Evolutionary conservation across 2,113 vertebrate genomes (phyloP), one percentile per base, ranked within the genome.

Genomic region (Chionodraco myersi): DNA sequence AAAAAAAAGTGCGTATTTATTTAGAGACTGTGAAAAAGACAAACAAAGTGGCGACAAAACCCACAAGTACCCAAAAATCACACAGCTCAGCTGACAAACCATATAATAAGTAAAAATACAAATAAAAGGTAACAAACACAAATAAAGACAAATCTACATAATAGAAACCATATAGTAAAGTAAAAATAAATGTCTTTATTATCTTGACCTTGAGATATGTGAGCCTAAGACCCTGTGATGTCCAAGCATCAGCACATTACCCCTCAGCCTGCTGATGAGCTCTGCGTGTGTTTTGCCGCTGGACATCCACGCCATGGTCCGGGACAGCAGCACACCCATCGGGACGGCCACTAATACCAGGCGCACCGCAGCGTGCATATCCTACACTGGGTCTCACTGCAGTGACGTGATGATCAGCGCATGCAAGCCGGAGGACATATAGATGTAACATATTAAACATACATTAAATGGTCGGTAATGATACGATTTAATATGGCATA

Each of bases 281-380:
- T 98, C 96, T 10, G 92, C 52, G 57, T 97, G 94, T 0, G 96
- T 97, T 85, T 94, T 97, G 4, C 96, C 96, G 53, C 95, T 96
- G 44, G 96, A 97, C 4, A 96, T 96, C 96, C 96, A 97, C 66
- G 96, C 96, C 96, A 97, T 96, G 18, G 95, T 96, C 79, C 96
- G 95, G 80, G 96, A 94, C 12, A 96, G 91, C 83, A 97, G 93
- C 86, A 97, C 89, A 82, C 96, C 96, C 95, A 98, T 96, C 47
- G 96, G 94, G 68, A 97, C 82, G 10, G 91, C 88, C 34, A 96
- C 86, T 53, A 80, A 63, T 48, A 85, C 87, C 68, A 95, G 73
- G 69, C 79, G 87, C 64, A 90, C 76, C 51, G 51, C 86, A 8
- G 63, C 73, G 85, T 79, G 93, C 97, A 97, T 97, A 82, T 94